A percentile compares a stretch with the other conserved stretches of the same genome.
Evolutionary conservation across 1,140 invertebrate genomes (phyloP).

Genomic region (Brachionus paranguensis): DNA sequence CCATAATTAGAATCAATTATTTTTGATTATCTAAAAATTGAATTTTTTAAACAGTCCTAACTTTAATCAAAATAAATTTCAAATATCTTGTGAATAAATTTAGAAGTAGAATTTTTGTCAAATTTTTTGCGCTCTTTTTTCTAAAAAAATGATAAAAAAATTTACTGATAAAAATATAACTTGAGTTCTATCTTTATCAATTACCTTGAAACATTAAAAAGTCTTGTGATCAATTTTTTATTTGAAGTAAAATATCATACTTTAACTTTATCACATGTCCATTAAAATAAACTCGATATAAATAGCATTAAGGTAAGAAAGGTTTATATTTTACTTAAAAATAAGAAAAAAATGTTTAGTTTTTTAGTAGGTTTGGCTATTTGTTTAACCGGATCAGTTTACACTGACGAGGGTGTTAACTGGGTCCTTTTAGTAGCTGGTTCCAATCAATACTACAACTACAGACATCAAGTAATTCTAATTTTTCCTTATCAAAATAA

Average conservation of each 20-base stretch:
- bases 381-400: not conserved
- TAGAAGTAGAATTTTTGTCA: not conserved
- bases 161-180: not conserved
- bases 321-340: not conserved
- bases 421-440: constrained; percentile 64
- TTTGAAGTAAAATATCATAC: not conserved
- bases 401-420: constrained; percentile 48
- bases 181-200: not conserved
- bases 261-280: constrained; percentile 21
- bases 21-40: not conserved
- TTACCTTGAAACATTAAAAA: not conserved
- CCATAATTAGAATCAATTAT: not conserved
- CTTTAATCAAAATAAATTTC: not conserved
- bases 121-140: not conserved
- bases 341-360: not conserved
- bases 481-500: not conserved
- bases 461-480: constrained; percentile 61
- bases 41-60: not conserved
- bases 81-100: not conserved
- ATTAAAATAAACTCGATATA: not conserved
- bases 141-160: not conserved
- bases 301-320: not conserved
- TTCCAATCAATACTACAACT: constrained; percentile 61
- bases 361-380: not conserved
- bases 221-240: constrained; percentile 2